Base-by-base conservation (phyloP, 2,113 vertebrate species). In the Tiliqua scincoides region DNA sequence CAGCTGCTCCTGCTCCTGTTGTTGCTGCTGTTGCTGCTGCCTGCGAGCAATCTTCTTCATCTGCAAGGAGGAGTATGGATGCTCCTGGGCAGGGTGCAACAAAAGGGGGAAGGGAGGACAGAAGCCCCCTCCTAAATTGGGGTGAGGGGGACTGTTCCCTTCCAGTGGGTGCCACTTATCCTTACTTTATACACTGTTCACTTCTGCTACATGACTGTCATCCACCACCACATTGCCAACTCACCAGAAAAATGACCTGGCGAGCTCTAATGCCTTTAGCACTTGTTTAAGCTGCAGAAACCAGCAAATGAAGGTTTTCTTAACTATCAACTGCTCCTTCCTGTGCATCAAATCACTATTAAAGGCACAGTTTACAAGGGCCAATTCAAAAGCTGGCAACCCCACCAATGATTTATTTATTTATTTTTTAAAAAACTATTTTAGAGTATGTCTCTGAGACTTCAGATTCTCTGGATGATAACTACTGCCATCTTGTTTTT, bases 1-100 rank as follows among this genome's bases (percentile, higher is more conserved):
- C 93, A 98, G 95, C 85, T 98, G 97, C 17, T 98, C 97, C 83
- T 98, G 97, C 87, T 98, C 97, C 87, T 98, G 97, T 77, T 97
- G 97, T 77, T 98, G 97, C 82, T 98, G 97, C 67, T 94, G 93
- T 0, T 94, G 93, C 52, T 98, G 97, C 86, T 98, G 98, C 83
- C 98, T 91, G n/a, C 98, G 97, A 62, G 98, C 98, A 0, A 98
- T 97, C 89, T 98, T 98, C 93, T 98, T 98, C 98, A 98, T 98
- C 98, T 98, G 94, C 79, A 82, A 79, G 68, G 70, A 68, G 57
- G 84, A 5, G 15, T 6, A 67, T n/a, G 82, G 68, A 81, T 86
- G 85, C 78, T 73, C 78, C 77, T 86, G 85, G 78, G 85, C 61
- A 62, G 70, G 70, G 77, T 81, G 70, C 78, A 80, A 86, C 70